phyloP scores from a whole-genome alignment of 2,888 invertebrate genomes.

The Ectemnius continuus region DNA sequence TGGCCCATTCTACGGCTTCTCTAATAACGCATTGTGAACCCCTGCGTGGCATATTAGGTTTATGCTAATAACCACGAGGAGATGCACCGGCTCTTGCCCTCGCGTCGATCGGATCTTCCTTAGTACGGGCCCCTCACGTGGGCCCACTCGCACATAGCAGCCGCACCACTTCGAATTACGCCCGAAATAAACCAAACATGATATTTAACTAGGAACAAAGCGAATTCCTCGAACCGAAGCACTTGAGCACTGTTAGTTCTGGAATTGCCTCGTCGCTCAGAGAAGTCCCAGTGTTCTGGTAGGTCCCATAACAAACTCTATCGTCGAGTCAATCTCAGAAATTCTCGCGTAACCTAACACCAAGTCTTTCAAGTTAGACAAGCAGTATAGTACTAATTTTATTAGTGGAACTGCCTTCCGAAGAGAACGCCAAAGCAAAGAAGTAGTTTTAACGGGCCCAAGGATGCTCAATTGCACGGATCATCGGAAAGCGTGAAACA shows the following conservation, averaged over 20 bases:
- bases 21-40: conserved; percentile 76
- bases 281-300: background rate
- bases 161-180: too few relatives aligned
- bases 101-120: background rate
- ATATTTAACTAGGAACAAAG: too few relatives aligned
- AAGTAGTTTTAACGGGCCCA: background rate
- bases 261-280: background rate
- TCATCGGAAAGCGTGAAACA: conserved; percentile 41
- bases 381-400: conserved; percentile 27
- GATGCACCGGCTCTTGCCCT: conserved; percentile 60
- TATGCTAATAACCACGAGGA: conserved; percentile 71
- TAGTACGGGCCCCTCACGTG: background rate
- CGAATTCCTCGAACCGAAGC: too few relatives aligned
- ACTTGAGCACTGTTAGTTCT: conserved; percentile 8
- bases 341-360: conserved; percentile 6
- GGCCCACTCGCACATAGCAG: conserved; percentile 8
- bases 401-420: conserved; percentile 23
- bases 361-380: background rate
- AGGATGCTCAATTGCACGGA: conserved; percentile 18
- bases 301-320: conserved; percentile 21
- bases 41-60: conserved; percentile 75
- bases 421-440: too few relatives aligned
- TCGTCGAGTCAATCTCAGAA: conserved; percentile 11
- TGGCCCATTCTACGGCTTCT: conserved; percentile 60
- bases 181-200: too few relatives aligned